Evolutionary conservation across 2,113 vertebrate genomes (phyloP), one percentile per base, ranked within the genome.

Genomic region (Dipodomys stephensi): DNA sequence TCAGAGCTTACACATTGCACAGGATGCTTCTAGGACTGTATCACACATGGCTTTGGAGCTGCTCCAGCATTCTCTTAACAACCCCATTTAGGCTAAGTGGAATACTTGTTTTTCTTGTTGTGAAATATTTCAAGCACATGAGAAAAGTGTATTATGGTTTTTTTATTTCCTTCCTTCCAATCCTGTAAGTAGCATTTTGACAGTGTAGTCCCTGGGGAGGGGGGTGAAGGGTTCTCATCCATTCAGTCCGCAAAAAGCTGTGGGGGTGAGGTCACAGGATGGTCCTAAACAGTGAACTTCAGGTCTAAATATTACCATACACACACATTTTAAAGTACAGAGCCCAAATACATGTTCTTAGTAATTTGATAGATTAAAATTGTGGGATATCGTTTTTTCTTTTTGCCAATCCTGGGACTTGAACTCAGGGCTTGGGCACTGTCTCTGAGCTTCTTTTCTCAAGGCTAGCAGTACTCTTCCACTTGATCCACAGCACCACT

Each of bases 61-160:
- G 25, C 49, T 85, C 69, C 74, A 86, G 81, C 39, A 62, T 57
- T 28, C 65, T 53, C 80, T 88, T 64, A 27, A 27, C 68, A 94
- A 71, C 39, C 76, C 78, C 87, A 76, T 64, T 95, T 78, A 82
- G 60, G 60, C 69, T 89, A 25, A 88, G 30, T 79, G 76, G 80
- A 74, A 81, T 49, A 19, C 39, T 79, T 78, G 64, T 85, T 96
- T 87, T 85, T 39, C 49, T 78, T 88, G 11, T 53, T 92, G 62
- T 81, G 92, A 90, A 94, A 78, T 88, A 88, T 69, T 90, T 71
- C 69, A 64, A 78, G 60, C 81, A n/a, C 12, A 35, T 53, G 83
- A 96, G 74, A 92, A 92, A 89, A 82, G 10, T 35, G 27, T 19
- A 20, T 82, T 76, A 57, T 57, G 15, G 2, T 30, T 11, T 44